Evolutionary conservation across 2,888 invertebrate species (phyloP).

Genomic region (Ochropacha duplaris): DNA sequence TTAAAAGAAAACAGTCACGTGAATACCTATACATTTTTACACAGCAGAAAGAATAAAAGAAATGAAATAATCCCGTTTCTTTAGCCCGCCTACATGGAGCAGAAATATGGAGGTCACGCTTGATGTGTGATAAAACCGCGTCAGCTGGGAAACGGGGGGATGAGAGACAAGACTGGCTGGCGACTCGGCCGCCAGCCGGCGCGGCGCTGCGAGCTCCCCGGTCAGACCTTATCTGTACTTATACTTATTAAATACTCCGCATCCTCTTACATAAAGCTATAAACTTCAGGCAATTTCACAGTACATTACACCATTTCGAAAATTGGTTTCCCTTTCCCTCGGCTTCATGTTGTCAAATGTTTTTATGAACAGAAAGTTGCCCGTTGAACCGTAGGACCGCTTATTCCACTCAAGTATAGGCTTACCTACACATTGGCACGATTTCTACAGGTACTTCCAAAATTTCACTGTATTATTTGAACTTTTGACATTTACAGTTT

Average conservation of each 20-base stretch:
- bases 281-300: constrained; percentile 4
- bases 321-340: constrained; percentile 4
- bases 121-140: constrained; percentile 29
- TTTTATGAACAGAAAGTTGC: not conserved
- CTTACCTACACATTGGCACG: too few species aligned
- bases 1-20: not conserved
- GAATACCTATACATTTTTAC: not conserved
- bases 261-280: constrained; percentile 3
- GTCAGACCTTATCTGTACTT: constrained; percentile 12
- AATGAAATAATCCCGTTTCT: not conserved
- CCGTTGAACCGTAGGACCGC: not conserved
- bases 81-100: not conserved
- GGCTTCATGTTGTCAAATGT: not conserved
- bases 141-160: constrained; percentile 19
- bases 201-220: constrained; percentile 29
- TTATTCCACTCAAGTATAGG: too few species aligned
- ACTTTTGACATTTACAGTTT: too few species aligned
- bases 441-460: too few species aligned
- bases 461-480: too few species aligned
- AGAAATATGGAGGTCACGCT: not conserved
- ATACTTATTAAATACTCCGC: not conserved
- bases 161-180: constrained; percentile 26
- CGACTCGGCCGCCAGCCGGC: constrained; percentile 36
- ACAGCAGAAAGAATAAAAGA: not conserved
- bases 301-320: constrained; percentile 3